These are phyloP conservation scores for Prosapia bicincta DNA, from an alignment of 2,888 invertebrate species.

Conservation along the genomic window DNA sequence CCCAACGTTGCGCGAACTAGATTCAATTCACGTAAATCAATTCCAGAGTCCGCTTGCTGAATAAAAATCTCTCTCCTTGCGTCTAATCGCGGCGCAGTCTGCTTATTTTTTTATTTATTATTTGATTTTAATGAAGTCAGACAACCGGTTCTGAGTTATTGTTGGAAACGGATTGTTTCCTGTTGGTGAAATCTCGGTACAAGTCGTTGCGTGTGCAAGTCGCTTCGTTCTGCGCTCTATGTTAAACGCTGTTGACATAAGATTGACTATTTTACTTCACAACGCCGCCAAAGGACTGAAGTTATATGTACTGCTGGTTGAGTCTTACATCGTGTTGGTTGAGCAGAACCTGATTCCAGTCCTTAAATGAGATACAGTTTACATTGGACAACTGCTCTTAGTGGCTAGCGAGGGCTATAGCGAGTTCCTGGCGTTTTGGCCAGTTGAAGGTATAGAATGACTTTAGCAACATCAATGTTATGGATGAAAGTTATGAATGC, in stretches of 20 bases:
- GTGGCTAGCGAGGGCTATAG: no score
- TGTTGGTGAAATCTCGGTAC: background rate
- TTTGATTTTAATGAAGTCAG: background rate
- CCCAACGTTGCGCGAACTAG: background rate
- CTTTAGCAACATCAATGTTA: no score
- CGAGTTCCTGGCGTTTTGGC: no score
- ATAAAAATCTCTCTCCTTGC: background rate
- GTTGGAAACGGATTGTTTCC: background rate
- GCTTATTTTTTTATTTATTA: background rate
- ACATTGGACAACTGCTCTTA: no score
- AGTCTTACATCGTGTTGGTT: no score
- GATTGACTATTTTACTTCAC: background rate
- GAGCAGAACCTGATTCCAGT: no score
- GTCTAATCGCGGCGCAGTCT: background rate
- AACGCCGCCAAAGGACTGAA: background rate
- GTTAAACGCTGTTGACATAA: background rate
- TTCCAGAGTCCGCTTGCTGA: background rate
- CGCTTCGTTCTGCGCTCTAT: background rate
- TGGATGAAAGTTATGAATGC: no score
- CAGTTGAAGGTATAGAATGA: no score
- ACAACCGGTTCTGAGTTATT: background rate
- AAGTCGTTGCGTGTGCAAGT: background rate
- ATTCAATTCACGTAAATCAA: background rate
- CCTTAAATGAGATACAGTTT: no score
- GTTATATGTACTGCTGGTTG: background rate